Evolutionary conservation across 1,140 invertebrate species (phyloP), one percentile per base, ranked within the genome.

Genomic region (Polypedilum pembai): DNA sequence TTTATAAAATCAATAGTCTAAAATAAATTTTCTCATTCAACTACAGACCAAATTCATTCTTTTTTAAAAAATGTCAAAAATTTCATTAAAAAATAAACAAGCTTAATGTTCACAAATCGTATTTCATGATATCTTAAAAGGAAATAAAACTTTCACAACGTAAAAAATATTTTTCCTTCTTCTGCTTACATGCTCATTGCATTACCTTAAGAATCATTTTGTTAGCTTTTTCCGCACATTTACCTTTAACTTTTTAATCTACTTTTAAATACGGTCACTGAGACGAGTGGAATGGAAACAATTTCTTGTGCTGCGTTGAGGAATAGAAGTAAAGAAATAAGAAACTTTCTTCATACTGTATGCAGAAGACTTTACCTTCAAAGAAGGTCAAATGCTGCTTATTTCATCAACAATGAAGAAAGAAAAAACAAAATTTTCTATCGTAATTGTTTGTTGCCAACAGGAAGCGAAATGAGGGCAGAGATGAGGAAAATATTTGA

Each of bases 231-330:
- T 56, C 45, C 45, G n/a, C 45, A 56, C 45, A 56, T 56, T 56
- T 56, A 56, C 45, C 45, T 56, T 56, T 56, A 56, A 56, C 45
- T 56, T 56, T 33, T 56, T 56, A 56, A 56, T 56, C 45, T 56
- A 56, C 45, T 56, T 56, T 56, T 56, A 56, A 56, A 56, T 56
- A 56, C 45, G 45, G 45, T 56, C 45, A 56, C 8, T 56, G 45
- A 56, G 12, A 10, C 4, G 45, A 56, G n/a, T 15, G 24, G 24
- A 33, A 33, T 33, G 24, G 24, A 3, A 33, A 33, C 24, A 33
- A 33, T 33, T 33, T 33, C 5, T 3, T 33, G 24, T 33, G 24
- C 24, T 5, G 24, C 24, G 24, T 33, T 33, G 1, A 33, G 24
- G 24, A 5, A 33, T 33, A 33, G 5, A 33, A 33, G 24, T 1